Evolutionary conservation across 2,888 invertebrate genomes (phyloP).

Genomic region (Heterodera filipjevi): DNA sequence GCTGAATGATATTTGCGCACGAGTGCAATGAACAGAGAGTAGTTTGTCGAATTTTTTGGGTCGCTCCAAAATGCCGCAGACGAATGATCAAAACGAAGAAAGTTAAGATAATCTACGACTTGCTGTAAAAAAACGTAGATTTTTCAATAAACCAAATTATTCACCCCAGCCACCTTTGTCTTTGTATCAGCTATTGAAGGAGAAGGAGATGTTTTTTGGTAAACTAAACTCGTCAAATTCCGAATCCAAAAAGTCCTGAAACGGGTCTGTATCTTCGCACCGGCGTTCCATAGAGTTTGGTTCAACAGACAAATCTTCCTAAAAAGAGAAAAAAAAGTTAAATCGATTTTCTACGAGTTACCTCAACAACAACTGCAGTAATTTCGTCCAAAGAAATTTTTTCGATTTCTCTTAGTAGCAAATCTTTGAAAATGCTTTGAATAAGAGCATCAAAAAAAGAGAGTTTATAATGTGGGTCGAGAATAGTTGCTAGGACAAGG

Average conservation of each 20-base stretch:
- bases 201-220: neutral
- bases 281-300: no score
- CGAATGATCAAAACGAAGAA: neutral
- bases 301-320: no score
- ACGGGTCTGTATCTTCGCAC: neutral
- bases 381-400: neutral
- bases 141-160: neutral
- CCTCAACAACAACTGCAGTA: neutral
- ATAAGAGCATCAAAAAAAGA: neutral
- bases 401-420: neutral
- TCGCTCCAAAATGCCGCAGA: neutral
- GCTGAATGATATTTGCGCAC: neutral
- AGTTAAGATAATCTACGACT: conserved; percentile 5
- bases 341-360: neutral
- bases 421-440: neutral
- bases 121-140: neutral
- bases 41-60: neutral
- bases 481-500: neutral
- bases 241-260: neutral
- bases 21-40: neutral
- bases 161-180: neutral
- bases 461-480: conserved; percentile 13
- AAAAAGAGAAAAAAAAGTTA: neutral
- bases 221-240: neutral
- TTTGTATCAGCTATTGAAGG: neutral